Conservation (phyloP, 2,797 vertebrate species). For the Hephaestus fuliginosus region DNA sequence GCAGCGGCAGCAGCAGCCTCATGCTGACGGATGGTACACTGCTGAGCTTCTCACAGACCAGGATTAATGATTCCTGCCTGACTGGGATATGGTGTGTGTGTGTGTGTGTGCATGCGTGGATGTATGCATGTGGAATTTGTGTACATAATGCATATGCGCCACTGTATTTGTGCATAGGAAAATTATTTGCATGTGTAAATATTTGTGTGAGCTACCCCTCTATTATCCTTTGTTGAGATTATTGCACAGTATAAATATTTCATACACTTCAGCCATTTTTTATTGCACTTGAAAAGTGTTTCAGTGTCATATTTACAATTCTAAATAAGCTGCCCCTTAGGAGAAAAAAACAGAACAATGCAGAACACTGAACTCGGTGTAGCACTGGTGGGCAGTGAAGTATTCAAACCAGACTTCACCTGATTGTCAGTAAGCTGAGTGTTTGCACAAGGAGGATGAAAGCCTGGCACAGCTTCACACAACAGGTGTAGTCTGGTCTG, state of each 20-base stretch:
- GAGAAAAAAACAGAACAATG: not conserved
- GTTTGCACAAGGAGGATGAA: constrained; percentile 52
- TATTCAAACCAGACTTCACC: constrained; percentile 43
- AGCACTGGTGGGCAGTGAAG: constrained; percentile 8
- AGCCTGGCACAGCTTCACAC: constrained; percentile 59
- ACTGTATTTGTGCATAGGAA: constrained; percentile 27
- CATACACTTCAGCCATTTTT: constrained; percentile 32
- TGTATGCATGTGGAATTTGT: constrained; percentile 38
- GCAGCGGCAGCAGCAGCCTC: constrained; percentile 62
- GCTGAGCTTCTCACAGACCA: constrained; percentile 65
- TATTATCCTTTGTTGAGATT: constrained; percentile 47
- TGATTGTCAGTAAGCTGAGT: constrained; percentile 35
- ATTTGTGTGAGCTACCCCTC: constrained; percentile 43
- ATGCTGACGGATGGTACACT: constrained; percentile 69
- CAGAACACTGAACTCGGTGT: constrained; percentile 21
- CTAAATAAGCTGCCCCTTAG: constrained; percentile 18
- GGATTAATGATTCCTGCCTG: constrained; percentile 72
- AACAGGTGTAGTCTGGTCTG: constrained; percentile 64
- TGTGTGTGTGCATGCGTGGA: constrained; percentile 3
- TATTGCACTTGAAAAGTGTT: constrained; percentile 41
- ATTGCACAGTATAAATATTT: constrained; percentile 52
- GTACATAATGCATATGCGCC: constrained; percentile 29
- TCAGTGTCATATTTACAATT: constrained; percentile 57
- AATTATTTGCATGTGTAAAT: constrained; percentile 47
- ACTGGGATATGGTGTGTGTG: constrained; percentile 21